Evolutionary conservation across 2,113 vertebrate genomes (phyloP).

Genomic region (Limanda limanda): DNA sequence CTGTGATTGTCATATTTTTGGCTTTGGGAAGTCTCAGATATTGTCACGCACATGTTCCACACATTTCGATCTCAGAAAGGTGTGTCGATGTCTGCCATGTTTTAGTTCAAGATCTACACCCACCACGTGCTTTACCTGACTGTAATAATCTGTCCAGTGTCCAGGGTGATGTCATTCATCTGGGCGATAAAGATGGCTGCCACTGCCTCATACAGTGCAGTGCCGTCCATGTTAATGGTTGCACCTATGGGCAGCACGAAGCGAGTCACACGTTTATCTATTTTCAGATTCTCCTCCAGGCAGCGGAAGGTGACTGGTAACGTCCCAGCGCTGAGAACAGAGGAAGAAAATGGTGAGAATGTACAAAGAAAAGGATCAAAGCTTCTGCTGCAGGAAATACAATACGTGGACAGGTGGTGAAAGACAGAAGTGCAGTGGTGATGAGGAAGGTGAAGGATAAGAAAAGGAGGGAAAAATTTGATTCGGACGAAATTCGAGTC

Average conservation of each 20-base stretch:
- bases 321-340: slow-evolving; percentile 81
- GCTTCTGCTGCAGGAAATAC: slow-evolving; percentile 21
- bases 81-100: background rate
- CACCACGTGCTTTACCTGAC: slow-evolving; percentile 78
- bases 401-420: slow-evolving; percentile 56
- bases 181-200: slow-evolving; percentile 90
- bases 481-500: slow-evolving; percentile 9
- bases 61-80: background rate
- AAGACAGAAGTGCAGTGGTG: slow-evolving; percentile 40
- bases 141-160: slow-evolving; percentile 85
- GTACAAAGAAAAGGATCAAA: background rate
- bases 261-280: slow-evolving; percentile 86
- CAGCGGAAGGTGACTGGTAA: slow-evolving; percentile 88
- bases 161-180: slow-evolving; percentile 86
- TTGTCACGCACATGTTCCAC: background rate
- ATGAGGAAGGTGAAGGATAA: slow-evolving; percentile 24
- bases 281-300: slow-evolving; percentile 87
- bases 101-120: background rate
- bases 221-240: slow-evolving; percentile 90
- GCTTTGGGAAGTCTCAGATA: background rate
- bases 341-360: background rate
- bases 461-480: slow-evolving; percentile 53
- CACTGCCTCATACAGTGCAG: slow-evolving; percentile 87
- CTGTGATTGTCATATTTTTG: background rate
- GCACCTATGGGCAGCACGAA: slow-evolving; percentile 89